Evolutionary conservation across 2,113 vertebrate species (phyloP), one percentile per base, ranked within the genome.

Genomic region (Catharus minimus): DNA sequence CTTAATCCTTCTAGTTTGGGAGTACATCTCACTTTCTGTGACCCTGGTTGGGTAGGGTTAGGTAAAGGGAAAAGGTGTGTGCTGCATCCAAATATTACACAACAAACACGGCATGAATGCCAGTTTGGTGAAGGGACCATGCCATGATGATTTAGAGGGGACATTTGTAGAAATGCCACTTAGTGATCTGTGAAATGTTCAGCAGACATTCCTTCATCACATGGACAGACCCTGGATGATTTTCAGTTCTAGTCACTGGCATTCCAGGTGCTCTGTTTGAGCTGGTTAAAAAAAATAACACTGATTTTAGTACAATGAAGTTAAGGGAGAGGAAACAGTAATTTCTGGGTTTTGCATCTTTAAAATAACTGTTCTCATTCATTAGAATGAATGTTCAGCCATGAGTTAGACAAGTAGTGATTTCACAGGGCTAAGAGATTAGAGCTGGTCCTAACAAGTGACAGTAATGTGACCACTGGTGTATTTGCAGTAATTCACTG

Each of bases 11-110:
- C 69, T 16, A 23, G 0, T 60, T 39, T 24, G 13, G 15, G 14
- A 64, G 9, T 10, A 8, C 30, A 14, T 28, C 27, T 88, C 1
- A 1, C 18, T 76, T 69, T 62, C 22, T 11, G 28, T 27, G 6
- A 15, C 7, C 20, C 13, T 30, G 32, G 8, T 0, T 74, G 69
- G 13, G 9, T 36, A 64, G 27, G 30, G 32, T 50, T 23, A 52
- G 5, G 3, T 36, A 27, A 28, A 38, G 52, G 30, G 43, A 36
- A 64, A 46, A 50, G 13, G 3, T 33, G 13, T 0, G 0, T 56
- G 13, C 15, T 79, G 21, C 5, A 33, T 21, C 11, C 11, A 16
- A 39, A 69, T 38, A 7, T 84, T 33, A 32, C 21, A 16, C 6
- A 39, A 28, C 7, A 23, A 15, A 62, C 82, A 73, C 43, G 11